phyloP scores from a whole-genome alignment of 2,113 vertebrate genomes.

The Ameiurus melas region DNA sequence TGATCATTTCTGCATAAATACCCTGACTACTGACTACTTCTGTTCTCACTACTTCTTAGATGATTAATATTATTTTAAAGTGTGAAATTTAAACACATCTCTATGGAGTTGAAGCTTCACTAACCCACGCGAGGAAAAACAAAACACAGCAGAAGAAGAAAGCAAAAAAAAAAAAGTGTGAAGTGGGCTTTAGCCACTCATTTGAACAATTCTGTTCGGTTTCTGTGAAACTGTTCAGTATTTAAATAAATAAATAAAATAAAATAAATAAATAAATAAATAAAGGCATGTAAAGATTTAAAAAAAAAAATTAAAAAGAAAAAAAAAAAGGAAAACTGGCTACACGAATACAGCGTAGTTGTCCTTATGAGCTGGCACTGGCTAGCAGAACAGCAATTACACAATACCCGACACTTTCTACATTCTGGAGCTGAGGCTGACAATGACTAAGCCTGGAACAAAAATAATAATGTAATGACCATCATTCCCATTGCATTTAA shows the following conservation, averaged over 20 bases:
- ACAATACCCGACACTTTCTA: not conserved
- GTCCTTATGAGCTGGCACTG: not conserved
- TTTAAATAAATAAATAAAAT: too few species aligned
- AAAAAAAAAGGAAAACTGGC: not conserved
- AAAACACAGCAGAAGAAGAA: too few species aligned
- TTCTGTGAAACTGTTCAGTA: not conserved
- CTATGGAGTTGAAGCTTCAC: not conserved
- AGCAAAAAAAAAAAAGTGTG: not conserved
- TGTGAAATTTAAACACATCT: not conserved
- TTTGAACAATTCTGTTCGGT: not conserved
- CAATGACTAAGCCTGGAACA: not conserved
- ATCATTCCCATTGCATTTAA: not conserved
- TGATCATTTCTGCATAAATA: not conserved
- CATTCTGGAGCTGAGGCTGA: not conserved
- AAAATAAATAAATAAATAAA: too few species aligned
- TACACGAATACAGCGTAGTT: not conserved
- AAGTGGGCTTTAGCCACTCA: not conserved
- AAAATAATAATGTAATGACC: not conserved
- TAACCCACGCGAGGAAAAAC: not conserved
- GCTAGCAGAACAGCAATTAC: not conserved
- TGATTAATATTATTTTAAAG: not conserved
- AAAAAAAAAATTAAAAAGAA: too few species aligned
- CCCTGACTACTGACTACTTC: too few species aligned
- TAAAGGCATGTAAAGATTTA: too few species aligned
- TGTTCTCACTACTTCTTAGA: not conserved